phyloP scores from a whole-genome alignment of 2,888 invertebrate genomes.

The Acrobasis repandana region DNA sequence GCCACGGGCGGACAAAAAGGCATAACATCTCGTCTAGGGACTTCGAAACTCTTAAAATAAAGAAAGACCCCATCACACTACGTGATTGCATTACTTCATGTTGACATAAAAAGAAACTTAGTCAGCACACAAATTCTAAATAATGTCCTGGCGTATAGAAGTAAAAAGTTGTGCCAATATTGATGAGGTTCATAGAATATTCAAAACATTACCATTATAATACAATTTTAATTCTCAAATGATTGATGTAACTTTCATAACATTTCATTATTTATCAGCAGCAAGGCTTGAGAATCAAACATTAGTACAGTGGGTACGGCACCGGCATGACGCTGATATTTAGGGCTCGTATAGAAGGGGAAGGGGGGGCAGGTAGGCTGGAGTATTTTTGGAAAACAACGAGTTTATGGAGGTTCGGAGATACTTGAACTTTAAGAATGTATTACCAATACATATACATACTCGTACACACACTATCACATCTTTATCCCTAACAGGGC shows the following conservation, averaged over 20 bases:
- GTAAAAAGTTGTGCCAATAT: neutral
- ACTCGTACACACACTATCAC: too few species aligned
- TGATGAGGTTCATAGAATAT: neutral
- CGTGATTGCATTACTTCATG: too few species aligned
- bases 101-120: too few species aligned
- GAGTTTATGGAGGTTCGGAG: neutral
- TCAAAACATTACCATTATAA: neutral
- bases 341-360: neutral
- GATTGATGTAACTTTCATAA: constrained; percentile 6
- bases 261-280: constrained; percentile 13
- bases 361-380: neutral
- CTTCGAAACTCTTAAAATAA: too few species aligned
- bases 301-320: neutral
- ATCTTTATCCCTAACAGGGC: too few species aligned
- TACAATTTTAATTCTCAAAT: neutral
- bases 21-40: too few species aligned
- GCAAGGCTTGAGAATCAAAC: constrained; percentile 9
- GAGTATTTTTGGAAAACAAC: constrained; percentile 8
- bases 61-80: neutral
- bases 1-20: too few species aligned
- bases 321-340: constrained; percentile 5
- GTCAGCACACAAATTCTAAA: too few species aligned
- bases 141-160: too few species aligned
- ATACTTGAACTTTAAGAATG: constrained; percentile 6
- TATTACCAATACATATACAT: too few species aligned